Evolutionary conservation across 30 jellyfish, hydroid and myxozoan species (phyloP), one percentile per base, ranked within the genome.

Genomic region (Chrysaora quinquecirrha): DNA sequence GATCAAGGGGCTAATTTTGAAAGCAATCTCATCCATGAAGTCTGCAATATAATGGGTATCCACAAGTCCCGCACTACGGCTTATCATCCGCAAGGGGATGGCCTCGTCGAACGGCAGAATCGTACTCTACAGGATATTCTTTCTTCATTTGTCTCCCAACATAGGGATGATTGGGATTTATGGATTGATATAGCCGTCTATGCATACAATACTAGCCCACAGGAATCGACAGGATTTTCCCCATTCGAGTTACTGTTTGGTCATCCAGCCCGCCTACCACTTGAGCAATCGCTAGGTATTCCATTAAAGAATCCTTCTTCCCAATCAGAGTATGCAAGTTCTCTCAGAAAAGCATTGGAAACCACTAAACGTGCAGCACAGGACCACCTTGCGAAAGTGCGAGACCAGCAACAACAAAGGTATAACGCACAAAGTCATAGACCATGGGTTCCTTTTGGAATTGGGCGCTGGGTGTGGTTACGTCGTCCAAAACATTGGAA

Each of bases 1-100:
- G 94, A 83, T 47, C 87, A 62, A 49, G 94, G 83, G 62, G 18
- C 52, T 21, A 79, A 79, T 64, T 79, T 79, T 50, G 76, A 64
- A 46, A 64, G 83, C 29, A 22, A 63, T 22, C 74, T 79, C 1
- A 79, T 79, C 75, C 90, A 64, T 6, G 82, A 79, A 64, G 65
- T 46, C 20, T 79, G 64, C 54, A 38, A 38, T 38, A 38, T 18
- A 9, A 32, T 64, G 21, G 27, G 20, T 14, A 22, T 6, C 3
- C 50, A 6, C 6, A 64, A 64, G 27, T 18, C 48, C 18, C 70
- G 65, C n/a, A 56, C 58, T 46, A 25, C 64, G 3, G 2, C 73
- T 73, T n/a, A 21, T 58, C 33, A 25, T 58, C 32, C 27, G 6
- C 25, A n/a, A 24, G 23, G 56, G 25, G 77, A 65, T 12, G 23